Base-by-base conservation (phyloP, 2,113 vertebrate genomes). In the Coptodon bakossiorum region DNA sequence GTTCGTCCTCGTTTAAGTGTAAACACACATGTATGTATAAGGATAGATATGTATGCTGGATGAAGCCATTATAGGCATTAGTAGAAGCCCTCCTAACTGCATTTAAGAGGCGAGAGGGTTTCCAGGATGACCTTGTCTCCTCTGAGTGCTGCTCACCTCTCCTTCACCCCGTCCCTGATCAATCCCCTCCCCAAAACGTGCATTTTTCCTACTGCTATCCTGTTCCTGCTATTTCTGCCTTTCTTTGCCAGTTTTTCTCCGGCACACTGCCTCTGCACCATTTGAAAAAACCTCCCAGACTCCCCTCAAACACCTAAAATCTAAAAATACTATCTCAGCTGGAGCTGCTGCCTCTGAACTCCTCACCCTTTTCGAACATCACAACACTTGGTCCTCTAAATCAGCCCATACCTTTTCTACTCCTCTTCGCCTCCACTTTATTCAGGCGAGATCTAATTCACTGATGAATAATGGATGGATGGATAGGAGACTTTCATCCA, bases 381-480 rank as follows among this genome's bases (percentile, higher is more conserved):
- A 73, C 8, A 92, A 81, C 88, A 87, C 86, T 88, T 91, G 34
- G 59, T 53, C 43, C 31, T 54, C 78, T 71, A 54, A 88, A 82
- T 40, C 84, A 66, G 17, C 73, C 68, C 81, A 1, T 53, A 79
- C 45, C 31, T 76, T 79, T 6, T 40, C 86, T 91, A 61, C 53
- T 83, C 81, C 68, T 86, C 73, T 81, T 40, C 36, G 81, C 78
- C 68, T 86, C 73, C 71, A 63, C 88, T 91, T 93, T 91, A 94
- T 94, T 94, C 94, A 94, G 90, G 90, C 95, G 53, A 92, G 92
- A 95, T 96, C 92, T 96, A 96, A 96, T 96, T 96, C 94, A 87
- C 87, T 68, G 76, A 96, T 97, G 95, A 97, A 97, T 97, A 96
- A 97, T 97, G 94, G 94, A 96, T 97, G 92, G 88, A 93, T 81